Evolutionary conservation across 2,797 vertebrate genomes (phyloP).

Genomic region (Phyllotis vaccarum): DNA sequence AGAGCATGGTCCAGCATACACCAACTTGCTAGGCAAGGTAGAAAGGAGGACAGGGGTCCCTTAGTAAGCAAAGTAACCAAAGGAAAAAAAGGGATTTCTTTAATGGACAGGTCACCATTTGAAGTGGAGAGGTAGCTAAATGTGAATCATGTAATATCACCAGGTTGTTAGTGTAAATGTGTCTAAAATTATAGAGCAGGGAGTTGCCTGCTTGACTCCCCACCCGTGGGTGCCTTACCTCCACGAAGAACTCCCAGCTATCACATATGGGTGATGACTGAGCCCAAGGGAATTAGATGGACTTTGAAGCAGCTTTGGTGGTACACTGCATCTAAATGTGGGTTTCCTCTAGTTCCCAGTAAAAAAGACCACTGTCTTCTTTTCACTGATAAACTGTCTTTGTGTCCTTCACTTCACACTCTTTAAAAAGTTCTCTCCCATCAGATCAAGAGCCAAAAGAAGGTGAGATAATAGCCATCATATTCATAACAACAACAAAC

Average conservation of each 20-base stretch:
- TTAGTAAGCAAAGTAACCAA: background rate
- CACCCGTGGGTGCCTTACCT: conserved; percentile 74
- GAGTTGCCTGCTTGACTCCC: background rate
- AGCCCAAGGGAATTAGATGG: conserved; percentile 83
- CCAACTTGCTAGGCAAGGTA: conserved; percentile 14
- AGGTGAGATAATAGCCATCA: conserved; percentile 62
- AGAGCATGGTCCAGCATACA: conserved; percentile 49
- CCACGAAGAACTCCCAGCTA: conserved; percentile 81
- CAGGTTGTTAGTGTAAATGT: conserved; percentile 41
- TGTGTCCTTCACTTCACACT: conserved; percentile 81
- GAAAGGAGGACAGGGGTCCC: background rate
- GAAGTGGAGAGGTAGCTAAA: conserved; percentile 1
- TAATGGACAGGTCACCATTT: conserved; percentile 23
- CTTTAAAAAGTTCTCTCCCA: conserved; percentile 76
- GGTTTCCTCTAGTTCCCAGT: conserved; percentile 85
- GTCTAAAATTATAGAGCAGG: conserved; percentile 25
- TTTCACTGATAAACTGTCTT: conserved; percentile 83
- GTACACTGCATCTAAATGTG: conserved; percentile 84
- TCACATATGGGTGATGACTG: conserved; percentile 78
- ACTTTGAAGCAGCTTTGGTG: conserved; percentile 84
- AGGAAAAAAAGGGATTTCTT: background rate
- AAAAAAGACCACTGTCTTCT: conserved; percentile 85
- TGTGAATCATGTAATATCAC: background rate
- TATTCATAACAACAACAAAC: conserved; percentile 70
- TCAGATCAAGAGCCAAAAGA: conserved; percentile 70